Conservation (phyloP, 2,888 invertebrate genomes). For the Erebia palarica region DNA sequence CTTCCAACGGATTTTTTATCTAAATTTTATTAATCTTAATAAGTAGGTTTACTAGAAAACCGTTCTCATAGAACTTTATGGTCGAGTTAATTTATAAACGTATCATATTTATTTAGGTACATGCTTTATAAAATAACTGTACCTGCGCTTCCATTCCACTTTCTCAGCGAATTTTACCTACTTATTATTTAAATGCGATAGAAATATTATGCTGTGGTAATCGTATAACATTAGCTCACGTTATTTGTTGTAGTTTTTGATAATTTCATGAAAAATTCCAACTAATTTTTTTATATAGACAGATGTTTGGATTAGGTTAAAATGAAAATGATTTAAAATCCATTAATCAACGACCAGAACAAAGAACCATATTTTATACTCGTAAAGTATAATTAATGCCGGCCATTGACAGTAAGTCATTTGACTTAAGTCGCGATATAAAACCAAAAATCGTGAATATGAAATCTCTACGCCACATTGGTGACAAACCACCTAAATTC, state of each 20-base stretch:
- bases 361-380: too few relatives aligned
- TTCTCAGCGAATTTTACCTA: neutral
- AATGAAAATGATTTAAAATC: too few relatives aligned
- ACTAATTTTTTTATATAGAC: neutral
- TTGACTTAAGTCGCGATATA: too few relatives aligned
- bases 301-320: too few relatives aligned
- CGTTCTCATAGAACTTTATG: constrained; percentile 27
- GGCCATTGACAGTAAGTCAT: too few relatives aligned
- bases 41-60: constrained; percentile 22
- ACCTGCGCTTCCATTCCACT: neutral
- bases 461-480: too few relatives aligned
- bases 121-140: constrained; percentile 1
- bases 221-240: neutral
- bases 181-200: neutral
- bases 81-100: constrained; percentile 24
- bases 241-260: neutral
- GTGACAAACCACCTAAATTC: too few relatives aligned
- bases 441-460: too few relatives aligned
- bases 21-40: neutral
- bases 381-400: too few relatives aligned
- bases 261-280: neutral
- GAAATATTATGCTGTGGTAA: neutral
- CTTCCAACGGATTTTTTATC: too few relatives aligned
- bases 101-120: constrained; percentile 5
- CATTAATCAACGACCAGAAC: too few relatives aligned